These are phyloP conservation scores for Lucinisca nassula DNA, from an alignment of 2,888 invertebrate genomes.

Conservation along the genomic window DNA sequence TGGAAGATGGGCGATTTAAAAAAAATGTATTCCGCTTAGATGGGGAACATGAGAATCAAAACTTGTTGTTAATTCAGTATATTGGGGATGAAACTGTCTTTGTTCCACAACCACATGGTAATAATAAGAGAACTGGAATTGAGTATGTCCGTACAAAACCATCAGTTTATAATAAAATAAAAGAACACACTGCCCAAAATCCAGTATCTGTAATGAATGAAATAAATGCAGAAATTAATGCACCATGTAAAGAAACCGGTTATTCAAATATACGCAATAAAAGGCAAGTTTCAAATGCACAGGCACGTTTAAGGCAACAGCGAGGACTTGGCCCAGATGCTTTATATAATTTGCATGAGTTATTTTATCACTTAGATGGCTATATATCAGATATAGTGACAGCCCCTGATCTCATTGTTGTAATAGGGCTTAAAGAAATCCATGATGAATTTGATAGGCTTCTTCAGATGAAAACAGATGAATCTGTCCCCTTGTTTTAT, in stretches of 20 bases:
- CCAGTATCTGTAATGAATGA: not conserved
- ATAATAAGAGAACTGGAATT: not conserved
- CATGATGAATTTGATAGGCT: not conserved
- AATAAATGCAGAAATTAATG: not conserved
- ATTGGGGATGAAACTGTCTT: not conserved
- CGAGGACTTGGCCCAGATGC: not conserved
- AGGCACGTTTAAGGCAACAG: not conserved
- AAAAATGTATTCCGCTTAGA: not conserved
- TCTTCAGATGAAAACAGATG: not conserved
- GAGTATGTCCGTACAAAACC: not conserved
- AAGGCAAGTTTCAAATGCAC: not conserved
- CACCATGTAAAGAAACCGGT: not conserved
- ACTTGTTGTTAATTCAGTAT: not conserved
- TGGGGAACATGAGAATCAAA: not conserved
- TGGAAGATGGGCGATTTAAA: not conserved
- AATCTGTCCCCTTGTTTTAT: not conserved
- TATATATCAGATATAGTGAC: not conserved
- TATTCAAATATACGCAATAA: not conserved
- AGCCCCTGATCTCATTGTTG: not conserved
- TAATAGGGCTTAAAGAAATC: not conserved
- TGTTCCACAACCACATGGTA: not conserved
- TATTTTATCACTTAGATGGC: not conserved
- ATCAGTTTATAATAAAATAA: not conserved
- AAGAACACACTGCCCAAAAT: not conserved
- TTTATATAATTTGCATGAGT: not conserved